Evolutionary conservation across 2,797 vertebrate genomes (phyloP).

Genomic region (Intellagama lesueurii): DNA sequence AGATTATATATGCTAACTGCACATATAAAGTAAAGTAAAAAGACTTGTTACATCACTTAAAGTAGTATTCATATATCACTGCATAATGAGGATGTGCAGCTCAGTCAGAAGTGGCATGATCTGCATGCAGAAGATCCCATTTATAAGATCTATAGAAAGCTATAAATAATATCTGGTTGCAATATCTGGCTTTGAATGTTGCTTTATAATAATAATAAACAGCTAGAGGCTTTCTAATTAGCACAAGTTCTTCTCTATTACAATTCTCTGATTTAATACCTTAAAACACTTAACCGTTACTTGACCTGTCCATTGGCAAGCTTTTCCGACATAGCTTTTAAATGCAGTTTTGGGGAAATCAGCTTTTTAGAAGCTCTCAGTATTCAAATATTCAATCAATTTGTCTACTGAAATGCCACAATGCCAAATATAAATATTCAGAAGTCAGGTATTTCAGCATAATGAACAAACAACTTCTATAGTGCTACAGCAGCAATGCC

Average conservation of each 20-base stretch:
- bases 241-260: not conserved
- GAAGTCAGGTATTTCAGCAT: not conserved
- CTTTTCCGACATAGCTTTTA: not conserved
- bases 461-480: not conserved
- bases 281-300: not conserved
- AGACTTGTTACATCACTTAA: not conserved
- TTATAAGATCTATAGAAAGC: not conserved
- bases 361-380: conserved; percentile 27
- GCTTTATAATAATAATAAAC: not conserved
- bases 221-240: not conserved
- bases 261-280: not conserved
- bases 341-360: not conserved
- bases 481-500: not conserved
- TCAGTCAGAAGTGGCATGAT: not conserved
- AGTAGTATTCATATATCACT: not conserved
- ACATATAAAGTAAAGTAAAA: not conserved
- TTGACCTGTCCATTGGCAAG: not conserved
- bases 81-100: not conserved
- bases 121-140: not conserved
- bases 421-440: not conserved
- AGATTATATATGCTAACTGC: too few species aligned
- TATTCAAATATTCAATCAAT: not conserved
- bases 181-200: not conserved
- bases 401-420: not conserved
- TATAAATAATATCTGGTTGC: conserved; percentile 1